These are phyloP conservation scores for Aselliscus stoliczkanus DNA, from an alignment of 2,797 vertebrate genomes.

Conservation along the genomic window DNA sequence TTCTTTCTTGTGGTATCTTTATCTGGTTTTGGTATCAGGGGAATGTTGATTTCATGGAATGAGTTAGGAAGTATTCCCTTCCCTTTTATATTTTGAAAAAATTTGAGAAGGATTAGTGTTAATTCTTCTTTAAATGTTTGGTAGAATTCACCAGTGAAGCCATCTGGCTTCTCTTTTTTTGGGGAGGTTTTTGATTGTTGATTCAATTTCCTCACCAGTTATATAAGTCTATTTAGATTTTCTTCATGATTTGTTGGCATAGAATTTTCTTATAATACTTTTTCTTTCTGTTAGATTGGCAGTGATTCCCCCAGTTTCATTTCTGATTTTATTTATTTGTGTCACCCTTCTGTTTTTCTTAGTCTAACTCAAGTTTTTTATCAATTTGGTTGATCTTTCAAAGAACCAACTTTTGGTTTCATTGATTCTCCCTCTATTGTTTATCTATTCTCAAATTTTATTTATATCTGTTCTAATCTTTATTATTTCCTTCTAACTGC, in stretches of 20 bases:
- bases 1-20: background rate
- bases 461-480: background rate
- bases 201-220: background rate
- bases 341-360: background rate
- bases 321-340: background rate
- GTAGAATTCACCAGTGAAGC: background rate
- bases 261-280: background rate
- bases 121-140: background rate
- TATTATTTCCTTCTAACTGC: background rate
- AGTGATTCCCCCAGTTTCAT: background rate
- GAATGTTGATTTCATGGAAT: background rate
- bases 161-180: background rate
- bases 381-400: background rate
- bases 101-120: background rate
- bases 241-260: background rate
- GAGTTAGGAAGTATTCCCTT: background rate
- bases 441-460: background rate
- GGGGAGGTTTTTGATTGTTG: background rate
- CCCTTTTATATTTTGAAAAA: background rate
- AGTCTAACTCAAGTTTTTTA: background rate
- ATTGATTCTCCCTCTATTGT: background rate
- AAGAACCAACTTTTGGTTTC: background rate
- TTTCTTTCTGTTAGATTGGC: background rate
- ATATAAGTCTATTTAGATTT: background rate
- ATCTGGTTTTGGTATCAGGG: background rate